Conservation (phyloP, 2,113 vertebrate species). For the Hippocampus zosterae region DNA sequence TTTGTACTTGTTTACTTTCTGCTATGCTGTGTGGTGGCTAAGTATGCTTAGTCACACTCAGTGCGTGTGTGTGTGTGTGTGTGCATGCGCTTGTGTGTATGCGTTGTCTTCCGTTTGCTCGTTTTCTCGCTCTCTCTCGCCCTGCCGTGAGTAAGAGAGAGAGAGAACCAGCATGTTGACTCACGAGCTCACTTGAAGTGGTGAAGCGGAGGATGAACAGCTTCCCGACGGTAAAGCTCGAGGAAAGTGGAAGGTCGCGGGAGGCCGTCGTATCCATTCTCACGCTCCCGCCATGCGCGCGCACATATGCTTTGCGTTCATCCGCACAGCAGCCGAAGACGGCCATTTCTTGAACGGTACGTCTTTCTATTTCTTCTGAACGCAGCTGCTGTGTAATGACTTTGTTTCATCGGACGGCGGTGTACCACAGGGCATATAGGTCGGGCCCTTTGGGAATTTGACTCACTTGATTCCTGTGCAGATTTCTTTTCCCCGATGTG, state of each 20-base stretch:
- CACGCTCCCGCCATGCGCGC: slow-evolving; percentile 6
- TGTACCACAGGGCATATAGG: not conserved
- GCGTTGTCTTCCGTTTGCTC: not conserved
- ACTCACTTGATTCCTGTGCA: not conserved
- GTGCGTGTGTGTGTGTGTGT: not conserved
- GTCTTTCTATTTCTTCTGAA: not conserved
- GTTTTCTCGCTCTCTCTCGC: too few species aligned
- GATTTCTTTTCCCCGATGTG: too few species aligned
- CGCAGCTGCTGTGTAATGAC: too few species aligned
- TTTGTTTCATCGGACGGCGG: not conserved
- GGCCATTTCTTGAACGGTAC: not conserved
- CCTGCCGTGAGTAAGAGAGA: not conserved
- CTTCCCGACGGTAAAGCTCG: slow-evolving; percentile 43
- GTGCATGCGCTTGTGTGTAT: not conserved
- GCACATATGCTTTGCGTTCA: not conserved
- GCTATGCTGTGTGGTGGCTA: not conserved
- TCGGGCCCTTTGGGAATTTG: not conserved
- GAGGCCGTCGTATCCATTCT: slow-evolving; percentile 46
- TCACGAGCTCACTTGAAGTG: slow-evolving; percentile 50
- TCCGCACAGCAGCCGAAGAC: slow-evolving; percentile 10
- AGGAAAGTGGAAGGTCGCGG: slow-evolving; percentile 4
- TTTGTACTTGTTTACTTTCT: not conserved
- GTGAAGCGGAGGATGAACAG: slow-evolving; percentile 37
- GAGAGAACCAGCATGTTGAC: slow-evolving; percentile 27
- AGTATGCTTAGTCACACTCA: not conserved